These are phyloP conservation scores for Sardina pilchardus DNA, from an alignment of 2,113 vertebrate genomes.

Conservation along the genomic window DNA sequence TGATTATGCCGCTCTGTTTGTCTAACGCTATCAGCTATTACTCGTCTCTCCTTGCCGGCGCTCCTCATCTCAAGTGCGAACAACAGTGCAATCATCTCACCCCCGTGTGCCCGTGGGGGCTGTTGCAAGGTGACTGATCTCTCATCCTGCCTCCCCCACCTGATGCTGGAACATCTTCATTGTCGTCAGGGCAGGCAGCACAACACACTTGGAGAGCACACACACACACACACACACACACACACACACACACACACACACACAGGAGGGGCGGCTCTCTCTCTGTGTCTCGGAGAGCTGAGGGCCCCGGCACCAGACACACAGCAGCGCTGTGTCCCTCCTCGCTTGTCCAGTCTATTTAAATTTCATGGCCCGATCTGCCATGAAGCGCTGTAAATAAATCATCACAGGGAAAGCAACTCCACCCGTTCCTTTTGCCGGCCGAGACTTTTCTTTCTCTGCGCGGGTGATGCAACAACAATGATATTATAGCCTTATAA, in stretches of 20 bases:
- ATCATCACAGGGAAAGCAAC: neutral
- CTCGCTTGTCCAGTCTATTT: neutral
- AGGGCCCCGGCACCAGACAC: neutral
- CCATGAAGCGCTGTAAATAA: neutral
- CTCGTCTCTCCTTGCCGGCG: constrained; percentile 28
- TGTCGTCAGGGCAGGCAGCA: neutral
- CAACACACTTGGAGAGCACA: neutral
- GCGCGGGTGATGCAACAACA: neutral
- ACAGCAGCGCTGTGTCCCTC: neutral
- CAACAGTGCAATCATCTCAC: neutral
- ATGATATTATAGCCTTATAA: neutral
- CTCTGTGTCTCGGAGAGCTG: neutral
- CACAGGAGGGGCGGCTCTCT: too few relatives aligned
- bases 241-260: too few relatives aligned
- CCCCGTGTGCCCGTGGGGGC: neutral
- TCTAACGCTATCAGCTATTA: constrained; percentile 52
- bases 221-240: too few relatives aligned
- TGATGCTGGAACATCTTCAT: neutral
- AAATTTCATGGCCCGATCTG: constrained; percentile 3
- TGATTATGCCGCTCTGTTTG: constrained; percentile 60
- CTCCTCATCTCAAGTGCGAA: neutral
- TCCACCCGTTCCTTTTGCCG: neutral
- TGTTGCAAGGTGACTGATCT: neutral
- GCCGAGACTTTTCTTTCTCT: neutral
- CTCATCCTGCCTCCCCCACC: neutral